These are phyloP conservation scores for Parnassius glacialis DNA, from an alignment of 2,888 invertebrate species.

Conservation along the genomic window DNA sequence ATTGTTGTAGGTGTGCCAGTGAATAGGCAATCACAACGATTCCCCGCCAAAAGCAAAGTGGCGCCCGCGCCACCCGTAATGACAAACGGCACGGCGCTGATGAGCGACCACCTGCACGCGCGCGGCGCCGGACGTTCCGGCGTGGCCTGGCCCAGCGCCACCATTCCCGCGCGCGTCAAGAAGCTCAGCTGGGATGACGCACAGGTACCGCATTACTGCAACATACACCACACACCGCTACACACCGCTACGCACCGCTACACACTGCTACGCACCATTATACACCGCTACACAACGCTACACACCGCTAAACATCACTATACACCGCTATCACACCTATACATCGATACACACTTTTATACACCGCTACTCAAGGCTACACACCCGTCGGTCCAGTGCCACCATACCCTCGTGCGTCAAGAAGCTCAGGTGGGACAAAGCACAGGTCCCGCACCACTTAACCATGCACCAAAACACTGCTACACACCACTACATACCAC, in stretches of 20 bases:
- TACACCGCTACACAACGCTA: too few species aligned
- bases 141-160: slow-evolving; percentile 84
- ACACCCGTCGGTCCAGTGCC: slow-evolving; percentile 77
- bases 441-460: slow-evolving; percentile 25
- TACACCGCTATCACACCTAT: too few species aligned
- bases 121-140: slow-evolving; percentile 60
- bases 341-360: too few species aligned
- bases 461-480: neutral
- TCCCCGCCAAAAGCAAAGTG: slow-evolving; percentile 47
- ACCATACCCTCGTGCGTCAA: slow-evolving; percentile 87
- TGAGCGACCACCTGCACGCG: slow-evolving; percentile 65
- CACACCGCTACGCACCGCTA: neutral
- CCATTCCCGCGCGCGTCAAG: slow-evolving; percentile 86
- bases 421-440: slow-evolving; percentile 90
- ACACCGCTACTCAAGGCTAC: too few species aligned
- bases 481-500: slow-evolving; percentile 57
- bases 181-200: slow-evolving; percentile 90
- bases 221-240: neutral
- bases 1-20: slow-evolving; percentile 6
- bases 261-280: too few species aligned
- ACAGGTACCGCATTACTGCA: slow-evolving; percentile 24
- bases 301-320: too few species aligned
- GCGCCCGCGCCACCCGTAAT: slow-evolving; percentile 60
- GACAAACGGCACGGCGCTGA: slow-evolving; percentile 55
- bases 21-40: slow-evolving; percentile 42